These are phyloP conservation scores for Lethrus apterus DNA, from an alignment of 1,140 invertebrate genomes.

Conservation along the genomic window DNA sequence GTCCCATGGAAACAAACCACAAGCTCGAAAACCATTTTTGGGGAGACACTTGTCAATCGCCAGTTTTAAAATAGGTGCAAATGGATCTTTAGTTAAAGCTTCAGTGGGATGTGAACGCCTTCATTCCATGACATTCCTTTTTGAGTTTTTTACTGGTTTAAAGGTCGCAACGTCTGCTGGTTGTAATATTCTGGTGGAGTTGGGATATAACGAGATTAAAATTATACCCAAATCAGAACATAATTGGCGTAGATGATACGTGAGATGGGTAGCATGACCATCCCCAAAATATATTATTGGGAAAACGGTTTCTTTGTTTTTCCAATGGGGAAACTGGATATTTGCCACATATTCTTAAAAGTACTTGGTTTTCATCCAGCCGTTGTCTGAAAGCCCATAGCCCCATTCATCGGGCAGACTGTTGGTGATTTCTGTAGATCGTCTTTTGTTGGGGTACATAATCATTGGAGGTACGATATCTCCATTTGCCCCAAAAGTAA, in stretches of 20 bases:
- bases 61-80: slow-evolving; percentile 26
- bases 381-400: slow-evolving; percentile 30
- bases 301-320: neutral
- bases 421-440: slow-evolving; percentile 25
- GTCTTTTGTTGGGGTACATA: slow-evolving; percentile 27
- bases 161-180: slow-evolving; percentile 38
- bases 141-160: slow-evolving; percentile 30
- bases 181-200: slow-evolving; percentile 23
- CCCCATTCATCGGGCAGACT: slow-evolving; percentile 34
- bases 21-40: slow-evolving; percentile 24
- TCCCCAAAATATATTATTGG: slow-evolving; percentile 36
- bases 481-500: slow-evolving; percentile 27
- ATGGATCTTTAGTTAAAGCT: slow-evolving; percentile 22
- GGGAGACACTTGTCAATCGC: slow-evolving; percentile 20
- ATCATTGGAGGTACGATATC: slow-evolving; percentile 25
- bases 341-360: slow-evolving; percentile 40
- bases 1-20: slow-evolving; percentile 23
- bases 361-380: slow-evolving; percentile 39
- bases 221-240: slow-evolving; percentile 20
- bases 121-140: slow-evolving; percentile 26
- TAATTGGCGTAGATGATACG: slow-evolving; percentile 25
- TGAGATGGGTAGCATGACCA: slow-evolving; percentile 30
- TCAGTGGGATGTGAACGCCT: slow-evolving; percentile 13
- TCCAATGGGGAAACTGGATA: slow-evolving; percentile 33
- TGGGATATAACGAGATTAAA: slow-evolving; percentile 9